A percentile compares a stretch with the other conserved stretches of the same genome.
Conservation (phyloP, 2,797 vertebrate genomes). For the Lerista edwardsae region DNA sequence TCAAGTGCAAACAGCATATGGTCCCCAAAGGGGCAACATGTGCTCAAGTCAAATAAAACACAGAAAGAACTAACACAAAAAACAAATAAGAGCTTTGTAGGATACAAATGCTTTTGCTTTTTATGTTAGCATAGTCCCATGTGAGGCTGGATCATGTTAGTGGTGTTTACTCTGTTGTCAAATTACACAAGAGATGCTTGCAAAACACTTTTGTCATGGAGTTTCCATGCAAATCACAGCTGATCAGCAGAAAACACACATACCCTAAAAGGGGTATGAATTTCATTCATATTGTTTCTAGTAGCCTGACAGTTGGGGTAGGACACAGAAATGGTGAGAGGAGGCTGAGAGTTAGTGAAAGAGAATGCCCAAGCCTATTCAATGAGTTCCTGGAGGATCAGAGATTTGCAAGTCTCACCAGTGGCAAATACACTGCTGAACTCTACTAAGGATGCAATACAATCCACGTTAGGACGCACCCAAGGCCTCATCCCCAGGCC, state of each 20-base stretch:
- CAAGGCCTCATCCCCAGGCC: too few species aligned
- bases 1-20: slow-evolving; percentile 38
- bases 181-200: neutral
- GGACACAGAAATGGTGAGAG: neutral
- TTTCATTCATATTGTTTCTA: neutral
- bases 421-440: too few species aligned
- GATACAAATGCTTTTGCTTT: slow-evolving; percentile 20
- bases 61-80: slow-evolving; percentile 27
- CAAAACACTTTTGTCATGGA: neutral
- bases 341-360: neutral
- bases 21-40: slow-evolving; percentile 5
- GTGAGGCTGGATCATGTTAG: slow-evolving; percentile 9
- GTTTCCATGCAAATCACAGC: slow-evolving; percentile 17
- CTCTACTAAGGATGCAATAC: too few species aligned
- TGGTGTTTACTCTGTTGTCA: slow-evolving; percentile 12
- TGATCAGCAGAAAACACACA: slow-evolving; percentile 9
- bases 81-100: slow-evolving; percentile 38
- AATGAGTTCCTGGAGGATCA: neutral
- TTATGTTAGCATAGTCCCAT: slow-evolving; percentile 17
- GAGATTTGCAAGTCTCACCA: neutral
- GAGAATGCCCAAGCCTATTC: neutral
- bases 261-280: neutral
- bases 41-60: slow-evolving; percentile 30
- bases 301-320: neutral
- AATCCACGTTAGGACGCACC: too few species aligned